Evolutionary conservation across 2,113 vertebrate genomes (phyloP).

Genomic region (Oenanthe oenanthe): DNA sequence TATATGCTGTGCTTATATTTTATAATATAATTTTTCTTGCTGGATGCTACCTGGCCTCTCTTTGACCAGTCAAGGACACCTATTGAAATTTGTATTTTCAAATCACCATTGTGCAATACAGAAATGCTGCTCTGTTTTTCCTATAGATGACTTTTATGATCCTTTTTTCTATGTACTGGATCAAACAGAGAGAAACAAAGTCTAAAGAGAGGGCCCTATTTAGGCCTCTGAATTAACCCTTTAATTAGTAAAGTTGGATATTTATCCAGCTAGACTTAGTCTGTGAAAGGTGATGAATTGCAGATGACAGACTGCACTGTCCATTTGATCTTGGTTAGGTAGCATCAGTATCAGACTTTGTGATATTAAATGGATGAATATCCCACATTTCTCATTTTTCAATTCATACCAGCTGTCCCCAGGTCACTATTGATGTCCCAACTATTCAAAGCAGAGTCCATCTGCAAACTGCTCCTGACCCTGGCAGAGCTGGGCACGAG

Average conservation of each 20-base stretch:
- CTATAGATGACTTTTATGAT: rapidly evolving
- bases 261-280: not conserved
- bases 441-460: not conserved
- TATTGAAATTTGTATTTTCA: not conserved
- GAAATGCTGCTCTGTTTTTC: not conserved
- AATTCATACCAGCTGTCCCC: not conserved
- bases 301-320: not conserved
- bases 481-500: not conserved
- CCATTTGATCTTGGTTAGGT: not conserved
- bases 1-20: not conserved
- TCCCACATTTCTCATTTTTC: constrained; percentile 20
- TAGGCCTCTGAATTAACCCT: not conserved
- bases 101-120: rapidly evolving
- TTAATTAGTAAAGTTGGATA: not conserved
- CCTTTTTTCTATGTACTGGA: not conserved
- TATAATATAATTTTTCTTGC: not conserved
- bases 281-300: not conserved
- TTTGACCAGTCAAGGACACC: not conserved
- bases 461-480: not conserved
- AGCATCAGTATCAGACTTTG: not conserved
- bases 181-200: not conserved
- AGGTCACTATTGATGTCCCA: not conserved
- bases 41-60: not conserved
- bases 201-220: not conserved
- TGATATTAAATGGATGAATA: constrained; percentile 13